Conservation (phyloP, 2,113 vertebrate genomes). For the Puntigrus tetrazona region DNA sequence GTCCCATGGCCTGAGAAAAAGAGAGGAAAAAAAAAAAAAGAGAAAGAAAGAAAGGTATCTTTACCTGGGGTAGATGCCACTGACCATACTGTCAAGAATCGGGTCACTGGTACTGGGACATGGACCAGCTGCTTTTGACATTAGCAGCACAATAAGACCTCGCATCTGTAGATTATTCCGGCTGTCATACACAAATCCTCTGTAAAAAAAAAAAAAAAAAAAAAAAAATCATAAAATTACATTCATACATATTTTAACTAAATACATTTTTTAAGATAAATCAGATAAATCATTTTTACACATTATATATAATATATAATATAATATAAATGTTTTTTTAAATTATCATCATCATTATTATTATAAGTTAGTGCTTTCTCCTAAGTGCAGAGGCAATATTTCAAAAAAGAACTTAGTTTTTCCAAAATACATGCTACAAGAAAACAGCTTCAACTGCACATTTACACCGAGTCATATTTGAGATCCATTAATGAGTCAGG, state of each 20-base stretch:
- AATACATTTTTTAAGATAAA: too few species aligned
- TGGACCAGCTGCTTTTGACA: slow-evolving; percentile 95
- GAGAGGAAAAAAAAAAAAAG: too few species aligned
- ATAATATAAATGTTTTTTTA: background rate
- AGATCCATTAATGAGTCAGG: background rate
- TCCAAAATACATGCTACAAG: background rate
- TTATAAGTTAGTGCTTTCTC: background rate
- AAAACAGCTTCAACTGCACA: background rate
- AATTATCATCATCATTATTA: background rate
- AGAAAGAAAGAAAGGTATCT: background rate
- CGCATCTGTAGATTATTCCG: slow-evolving; percentile 90
- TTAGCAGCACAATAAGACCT: slow-evolving; percentile 87
- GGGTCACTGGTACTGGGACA: slow-evolving; percentile 66
- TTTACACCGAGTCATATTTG: background rate
- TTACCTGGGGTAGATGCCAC: slow-evolving; percentile 96
- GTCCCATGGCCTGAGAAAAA: background rate
- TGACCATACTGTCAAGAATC: slow-evolving; percentile 85
- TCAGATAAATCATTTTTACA: background rate
- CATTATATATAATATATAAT: too few species aligned
- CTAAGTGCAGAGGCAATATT: background rate
- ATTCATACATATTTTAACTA: background rate
- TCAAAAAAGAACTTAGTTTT: background rate
- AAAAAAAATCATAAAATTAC: background rate
- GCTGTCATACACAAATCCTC: slow-evolving; percentile 89
- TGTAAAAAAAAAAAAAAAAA: slow-evolving; percentile 58